A percentile compares a stretch with the other conserved stretches of the same genome.
These are phyloP conservation scores for Dynastes grantii DNA, from an alignment of 2,888 invertebrate genomes.

Conservation along the genomic window DNA sequence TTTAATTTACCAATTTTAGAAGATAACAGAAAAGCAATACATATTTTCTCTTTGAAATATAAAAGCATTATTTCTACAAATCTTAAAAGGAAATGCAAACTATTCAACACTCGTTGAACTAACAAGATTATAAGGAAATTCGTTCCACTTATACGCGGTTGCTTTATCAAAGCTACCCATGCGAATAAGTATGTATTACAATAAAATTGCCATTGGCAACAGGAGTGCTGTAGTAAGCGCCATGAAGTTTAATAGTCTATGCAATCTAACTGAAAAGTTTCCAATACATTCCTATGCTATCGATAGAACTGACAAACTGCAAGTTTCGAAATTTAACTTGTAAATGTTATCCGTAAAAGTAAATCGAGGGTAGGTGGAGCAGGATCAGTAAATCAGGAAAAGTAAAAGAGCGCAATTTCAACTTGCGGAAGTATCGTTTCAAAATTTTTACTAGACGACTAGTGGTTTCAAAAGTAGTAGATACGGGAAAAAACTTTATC, in stretches of 20 bases:
- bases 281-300: conserved; percentile 27
- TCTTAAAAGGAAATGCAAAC: no score
- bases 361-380: conserved; percentile 11
- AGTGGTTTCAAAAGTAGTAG: background rate
- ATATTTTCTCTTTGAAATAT: no score
- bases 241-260: conserved; percentile 18
- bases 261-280: conserved; percentile 29
- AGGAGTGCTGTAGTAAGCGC: background rate
- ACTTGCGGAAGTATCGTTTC: background rate
- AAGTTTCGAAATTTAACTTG: conserved; percentile 34
- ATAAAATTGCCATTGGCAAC: conserved; percentile 2
- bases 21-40: no score
- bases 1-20: no score
- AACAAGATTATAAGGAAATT: no score
- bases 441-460: background rate
- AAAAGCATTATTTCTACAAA: no score
- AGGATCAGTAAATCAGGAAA: conserved; percentile 13
- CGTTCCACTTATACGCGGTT: no score
- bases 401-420: conserved; percentile 18
- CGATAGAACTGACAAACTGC: conserved; percentile 10
- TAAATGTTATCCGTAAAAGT: conserved; percentile 26
- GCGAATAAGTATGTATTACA: background rate
- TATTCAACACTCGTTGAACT: no score
- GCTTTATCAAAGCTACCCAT: no score
- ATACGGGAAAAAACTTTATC: background rate